Conservation (phyloP, 2,113 vertebrate genomes). For the Pampusana beccarii region DNA sequence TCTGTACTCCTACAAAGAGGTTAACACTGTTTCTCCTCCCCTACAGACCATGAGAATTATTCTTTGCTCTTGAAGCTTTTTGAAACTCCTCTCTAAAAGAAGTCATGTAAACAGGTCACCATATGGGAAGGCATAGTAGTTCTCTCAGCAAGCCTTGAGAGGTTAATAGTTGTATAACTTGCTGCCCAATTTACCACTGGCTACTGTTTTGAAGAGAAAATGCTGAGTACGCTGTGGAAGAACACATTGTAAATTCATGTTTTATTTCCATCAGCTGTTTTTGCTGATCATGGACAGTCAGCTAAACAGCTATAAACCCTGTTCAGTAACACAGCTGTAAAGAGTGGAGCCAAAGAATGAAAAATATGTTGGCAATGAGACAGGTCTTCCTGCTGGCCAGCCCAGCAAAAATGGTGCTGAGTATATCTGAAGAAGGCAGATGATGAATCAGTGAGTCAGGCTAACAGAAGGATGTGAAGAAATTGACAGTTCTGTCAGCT, state of each 20-base stretch:
- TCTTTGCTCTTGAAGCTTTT: accelerated
- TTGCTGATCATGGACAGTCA: conserved; percentile 14
- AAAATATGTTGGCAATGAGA: conserved; percentile 13
- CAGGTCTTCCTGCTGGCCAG: neutral
- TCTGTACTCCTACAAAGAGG: accelerated
- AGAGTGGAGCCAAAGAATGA: neutral
- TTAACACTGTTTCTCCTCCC: neutral
- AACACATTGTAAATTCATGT: neutral
- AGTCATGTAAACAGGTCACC: neutral
- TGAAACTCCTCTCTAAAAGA: neutral
- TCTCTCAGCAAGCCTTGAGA: neutral
- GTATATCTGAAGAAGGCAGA: neutral
- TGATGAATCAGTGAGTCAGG: conserved; percentile 1
- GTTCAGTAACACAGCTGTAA: neutral
- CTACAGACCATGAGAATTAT: neutral
- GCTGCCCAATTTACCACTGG: neutral
- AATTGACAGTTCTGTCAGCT: conserved; percentile 44
- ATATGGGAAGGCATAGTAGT: neutral
- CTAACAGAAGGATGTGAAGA: neutral
- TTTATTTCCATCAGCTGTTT: neutral
- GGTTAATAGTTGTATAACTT: neutral
- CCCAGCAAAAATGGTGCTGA: conserved; percentile 1
- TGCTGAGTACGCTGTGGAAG: neutral
- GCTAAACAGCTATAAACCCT: neutral
- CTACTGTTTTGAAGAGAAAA: neutral